These are phyloP conservation scores for Bombus impatiens DNA, from an alignment of 1,140 invertebrate species.

Conservation along the genomic window DNA sequence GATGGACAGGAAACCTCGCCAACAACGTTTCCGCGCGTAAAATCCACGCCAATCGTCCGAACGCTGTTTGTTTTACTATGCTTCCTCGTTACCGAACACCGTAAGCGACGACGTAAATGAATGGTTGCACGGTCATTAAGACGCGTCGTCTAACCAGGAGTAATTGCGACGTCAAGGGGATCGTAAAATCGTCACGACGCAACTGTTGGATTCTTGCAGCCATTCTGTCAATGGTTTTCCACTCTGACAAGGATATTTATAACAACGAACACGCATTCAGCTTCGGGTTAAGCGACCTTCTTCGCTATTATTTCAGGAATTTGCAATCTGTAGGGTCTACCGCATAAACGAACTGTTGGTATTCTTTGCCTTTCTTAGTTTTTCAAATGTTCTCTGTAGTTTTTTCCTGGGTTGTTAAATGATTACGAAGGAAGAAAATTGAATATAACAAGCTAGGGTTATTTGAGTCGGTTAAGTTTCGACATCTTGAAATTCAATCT, in stretches of 20 bases:
- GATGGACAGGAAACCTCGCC: neutral
- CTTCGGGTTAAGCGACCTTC: neutral
- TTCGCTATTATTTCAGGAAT: neutral
- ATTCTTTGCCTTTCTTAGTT: neutral
- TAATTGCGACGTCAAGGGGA: conserved; percentile 50
- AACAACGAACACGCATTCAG: neutral
- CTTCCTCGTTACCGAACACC: conserved; percentile 43
- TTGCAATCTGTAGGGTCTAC: neutral
- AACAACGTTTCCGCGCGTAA: neutral
- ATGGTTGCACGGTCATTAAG: conserved; percentile 52
- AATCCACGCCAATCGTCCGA: neutral
- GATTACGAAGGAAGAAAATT: no score
- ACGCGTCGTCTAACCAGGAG: conserved; percentile 39
- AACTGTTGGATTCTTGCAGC: neutral
- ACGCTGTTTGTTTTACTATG: conserved; percentile 41
- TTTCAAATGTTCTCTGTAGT: neutral
- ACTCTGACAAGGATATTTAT: neutral
- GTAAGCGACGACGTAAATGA: conserved; percentile 48
- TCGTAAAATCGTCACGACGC: conserved; percentile 48
- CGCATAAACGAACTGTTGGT: no score
- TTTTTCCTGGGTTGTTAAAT: neutral
- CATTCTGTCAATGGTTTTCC: neutral
- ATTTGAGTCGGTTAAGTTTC: no score
- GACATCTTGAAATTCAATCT: no score
- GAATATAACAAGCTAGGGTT: no score